Evolutionary conservation across 2,888 invertebrate species (phyloP).

Genomic region (Ophonus ardosiacus): DNA sequence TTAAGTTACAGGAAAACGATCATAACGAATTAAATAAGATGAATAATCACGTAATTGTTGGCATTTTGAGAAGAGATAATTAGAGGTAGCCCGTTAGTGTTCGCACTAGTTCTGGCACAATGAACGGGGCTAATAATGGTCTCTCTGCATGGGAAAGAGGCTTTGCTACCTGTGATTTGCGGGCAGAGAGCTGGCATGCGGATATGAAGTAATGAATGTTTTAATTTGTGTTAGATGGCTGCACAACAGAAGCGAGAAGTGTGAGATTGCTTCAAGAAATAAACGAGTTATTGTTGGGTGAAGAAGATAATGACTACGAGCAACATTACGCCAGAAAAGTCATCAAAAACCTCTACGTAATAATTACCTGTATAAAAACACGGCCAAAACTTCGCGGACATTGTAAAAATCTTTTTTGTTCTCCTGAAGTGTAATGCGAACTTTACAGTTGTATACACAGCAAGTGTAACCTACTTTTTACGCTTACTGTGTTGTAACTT

Average conservation of each 20-base stretch:
- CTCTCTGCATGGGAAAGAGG: conserved; percentile 14
- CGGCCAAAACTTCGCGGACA: background rate
- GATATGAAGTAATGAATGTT: conserved; percentile 48
- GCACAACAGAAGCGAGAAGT: conserved; percentile 18
- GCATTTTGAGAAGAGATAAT: conserved; percentile 26
- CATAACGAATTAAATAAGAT: conserved; percentile 50
- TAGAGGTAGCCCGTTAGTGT: conserved; percentile 34
- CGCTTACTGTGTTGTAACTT: too few relatives aligned
- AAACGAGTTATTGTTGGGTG: conserved; percentile 12
- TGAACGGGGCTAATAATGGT: conserved; percentile 31
- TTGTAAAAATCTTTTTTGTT: background rate
- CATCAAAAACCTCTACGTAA: background rate
- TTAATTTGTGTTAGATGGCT: conserved; percentile 39
- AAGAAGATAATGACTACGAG: background rate
- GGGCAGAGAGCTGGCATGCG: conserved; percentile 4
- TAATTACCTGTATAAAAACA: background rate
- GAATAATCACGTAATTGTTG: conserved; percentile 51
- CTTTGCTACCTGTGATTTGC: conserved; percentile 39
- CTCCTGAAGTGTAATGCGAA: too few relatives aligned
- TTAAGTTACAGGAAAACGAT: conserved; percentile 47
- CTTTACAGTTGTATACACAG: too few relatives aligned
- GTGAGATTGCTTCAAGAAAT: conserved; percentile 29
- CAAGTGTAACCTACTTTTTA: too few relatives aligned
- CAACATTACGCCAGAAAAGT: background rate
- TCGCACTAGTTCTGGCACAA: conserved; percentile 39